Percentiles rank a stretch among this genome's conserved stretches.
Conservation (phyloP, 2,888 invertebrate species). For the Amblyteles armatorius region DNA sequence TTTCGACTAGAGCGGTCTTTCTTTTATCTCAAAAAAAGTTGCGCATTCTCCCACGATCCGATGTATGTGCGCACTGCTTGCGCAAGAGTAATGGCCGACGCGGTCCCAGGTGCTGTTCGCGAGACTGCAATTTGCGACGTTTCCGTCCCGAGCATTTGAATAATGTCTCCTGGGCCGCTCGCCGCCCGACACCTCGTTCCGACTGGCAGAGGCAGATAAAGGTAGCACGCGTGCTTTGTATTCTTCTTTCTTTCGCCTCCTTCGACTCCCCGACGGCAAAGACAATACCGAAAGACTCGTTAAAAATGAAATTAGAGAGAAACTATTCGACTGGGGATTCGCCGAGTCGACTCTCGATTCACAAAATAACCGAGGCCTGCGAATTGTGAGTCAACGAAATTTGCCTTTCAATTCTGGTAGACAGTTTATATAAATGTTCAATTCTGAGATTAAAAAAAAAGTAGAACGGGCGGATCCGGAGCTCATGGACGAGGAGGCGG, state of each 20-base stretch:
- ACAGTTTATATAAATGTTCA: neutral
- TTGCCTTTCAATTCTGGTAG: neutral
- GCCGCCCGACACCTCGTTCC: constrained; percentile 33
- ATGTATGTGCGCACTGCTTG: constrained; percentile 53
- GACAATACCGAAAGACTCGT: constrained; percentile 19
- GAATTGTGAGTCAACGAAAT: neutral
- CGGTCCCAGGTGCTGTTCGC: constrained; percentile 72
- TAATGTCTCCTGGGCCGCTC: constrained; percentile 68
- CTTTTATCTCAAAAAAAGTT: constrained; percentile 44
- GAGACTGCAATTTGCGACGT: constrained; percentile 74
- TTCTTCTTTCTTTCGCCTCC: constrained; percentile 23
- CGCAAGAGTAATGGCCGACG: constrained; percentile 72
- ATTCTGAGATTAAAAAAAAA: neutral
- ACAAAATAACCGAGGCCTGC: neutral
- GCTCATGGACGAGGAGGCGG: neutral
- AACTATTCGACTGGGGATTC: neutral
- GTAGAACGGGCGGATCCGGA: too few relatives aligned
- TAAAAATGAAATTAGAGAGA: constrained; percentile 34
- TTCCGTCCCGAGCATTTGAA: constrained; percentile 73
- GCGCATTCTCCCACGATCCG: constrained; percentile 44
- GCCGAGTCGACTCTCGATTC: too few relatives aligned
- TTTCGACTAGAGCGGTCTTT: constrained; percentile 14
- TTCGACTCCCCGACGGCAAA: constrained; percentile 21
- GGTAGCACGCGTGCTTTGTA: constrained; percentile 38
- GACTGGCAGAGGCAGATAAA: constrained; percentile 55